Evolutionary conservation across 1,140 invertebrate species (phyloP), one percentile per base, ranked within the genome.

Genomic region (Capitella teleta): DNA sequence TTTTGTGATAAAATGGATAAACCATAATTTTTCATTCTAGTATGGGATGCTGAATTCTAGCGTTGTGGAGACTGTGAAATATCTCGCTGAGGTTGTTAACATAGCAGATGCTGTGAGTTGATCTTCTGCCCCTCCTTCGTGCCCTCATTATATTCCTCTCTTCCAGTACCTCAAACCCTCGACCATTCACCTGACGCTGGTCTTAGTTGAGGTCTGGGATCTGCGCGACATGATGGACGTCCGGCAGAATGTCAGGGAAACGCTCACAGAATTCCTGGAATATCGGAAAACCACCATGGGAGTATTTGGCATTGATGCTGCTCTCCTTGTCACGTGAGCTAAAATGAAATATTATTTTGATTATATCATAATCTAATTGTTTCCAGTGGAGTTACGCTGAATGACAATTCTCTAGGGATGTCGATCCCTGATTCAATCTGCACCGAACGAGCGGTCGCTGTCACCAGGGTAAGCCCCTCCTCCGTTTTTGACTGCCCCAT

Each of bases 361-460:
- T 37, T 18, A 37, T 43, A 2, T 2, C 24, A 43, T 5, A 16
- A 19, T 43, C 16, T 14, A 43, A 21, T 4, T 16, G 16, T 21
- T 43, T 2, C 2, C 24, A 43, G 3, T 19, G 18, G 23, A 43
- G 2, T 14, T 14, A 21, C 3, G 2, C 2, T 43, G 18, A 23
- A 80, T 40, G 82, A 83, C 3, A 84, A 83, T 12, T 85, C 91
- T 64, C 84, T 89, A 3, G 91, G 91, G 1, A 88, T 95, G 76
- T 86, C 90, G 0, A 85, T 89, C 6, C 86, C 87, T 0, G 85
- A 87, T 56, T 88, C 85, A 5, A 83, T 95, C 50, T 97, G 91
- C 74, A 91, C 86, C 14, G 76, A 82, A 3, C 88, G 86, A 69
- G 84, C 90, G 1, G 84, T 93, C 2, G 90, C 88, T 51, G 87